Conservation (phyloP, 2,797 vertebrate species). For the Acropternis orthonyx region DNA sequence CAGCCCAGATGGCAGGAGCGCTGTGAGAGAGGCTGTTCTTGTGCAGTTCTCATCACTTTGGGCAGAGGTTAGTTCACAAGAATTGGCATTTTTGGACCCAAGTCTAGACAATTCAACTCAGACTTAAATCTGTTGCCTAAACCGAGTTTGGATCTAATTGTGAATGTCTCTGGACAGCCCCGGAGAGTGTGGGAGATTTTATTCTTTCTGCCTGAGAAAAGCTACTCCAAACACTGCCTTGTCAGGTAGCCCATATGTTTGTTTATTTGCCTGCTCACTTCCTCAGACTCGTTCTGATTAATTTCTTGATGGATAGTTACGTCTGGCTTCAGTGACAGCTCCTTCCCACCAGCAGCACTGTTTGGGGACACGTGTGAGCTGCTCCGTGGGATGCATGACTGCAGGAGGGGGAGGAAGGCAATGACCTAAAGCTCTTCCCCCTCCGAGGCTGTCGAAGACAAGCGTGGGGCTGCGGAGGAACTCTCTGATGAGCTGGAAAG, state of each 20-base stretch:
- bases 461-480: neutral
- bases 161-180: neutral
- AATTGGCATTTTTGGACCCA: conserved; percentile 25
- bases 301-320: neutral
- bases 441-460: neutral
- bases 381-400: neutral
- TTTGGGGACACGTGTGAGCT: neutral
- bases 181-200: conserved; percentile 16
- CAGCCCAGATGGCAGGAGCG: neutral
- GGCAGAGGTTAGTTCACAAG: neutral
- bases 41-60: neutral
- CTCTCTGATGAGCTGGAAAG: neutral
- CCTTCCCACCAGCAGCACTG: neutral
- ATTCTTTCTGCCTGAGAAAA: neutral
- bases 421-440: neutral
- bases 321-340: neutral
- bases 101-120: neutral
- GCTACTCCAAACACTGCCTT: neutral
- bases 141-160: neutral
- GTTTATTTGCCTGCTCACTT: conserved; percentile 8
- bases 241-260: conserved; percentile 32
- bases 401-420: neutral
- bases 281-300: neutral
- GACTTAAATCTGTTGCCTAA: neutral
- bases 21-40: conserved; percentile 28